A percentile compares a stretch with the other conserved stretches of the same genome.
Conservation (phyloP, 2,888 invertebrate species). For the Phorcus lineatus region DNA sequence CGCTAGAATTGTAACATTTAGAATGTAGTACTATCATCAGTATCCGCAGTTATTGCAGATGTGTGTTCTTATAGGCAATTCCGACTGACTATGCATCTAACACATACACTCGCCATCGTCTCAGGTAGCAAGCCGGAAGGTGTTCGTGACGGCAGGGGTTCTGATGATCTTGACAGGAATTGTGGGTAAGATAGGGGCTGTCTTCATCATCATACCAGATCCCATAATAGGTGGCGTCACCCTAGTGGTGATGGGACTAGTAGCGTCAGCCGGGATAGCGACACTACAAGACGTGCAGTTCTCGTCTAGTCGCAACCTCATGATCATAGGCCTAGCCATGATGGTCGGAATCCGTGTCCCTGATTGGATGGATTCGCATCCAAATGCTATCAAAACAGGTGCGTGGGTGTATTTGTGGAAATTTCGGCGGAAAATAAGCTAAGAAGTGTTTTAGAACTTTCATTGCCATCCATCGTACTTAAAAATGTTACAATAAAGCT, state of each 20-base stretch:
- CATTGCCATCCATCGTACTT: no score
- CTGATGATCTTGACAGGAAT: constrained; percentile 75
- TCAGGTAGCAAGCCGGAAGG: constrained; percentile 75
- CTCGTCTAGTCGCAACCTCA: constrained; percentile 89
- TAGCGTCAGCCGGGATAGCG: constrained; percentile 71
- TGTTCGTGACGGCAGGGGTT: constrained; percentile 75
- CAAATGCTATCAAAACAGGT: constrained; percentile 65
- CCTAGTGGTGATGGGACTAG: constrained; percentile 69
- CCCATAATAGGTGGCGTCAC: constrained; percentile 76
- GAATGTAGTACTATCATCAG: no score
- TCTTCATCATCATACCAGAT: constrained; percentile 77
- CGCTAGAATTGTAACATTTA: no score
- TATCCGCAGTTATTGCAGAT: no score
- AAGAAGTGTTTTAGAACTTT: no score
- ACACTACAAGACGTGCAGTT: constrained; percentile 81
- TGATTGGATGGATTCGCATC: constrained; percentile 56
- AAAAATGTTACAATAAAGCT: no score
- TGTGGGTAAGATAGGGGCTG: constrained; percentile 76
- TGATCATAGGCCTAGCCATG: constrained; percentile 90
- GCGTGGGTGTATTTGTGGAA: neutral
- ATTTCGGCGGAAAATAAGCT: no score
- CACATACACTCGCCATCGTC: neutral
- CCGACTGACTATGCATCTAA: no score
- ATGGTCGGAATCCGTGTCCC: constrained; percentile 85
- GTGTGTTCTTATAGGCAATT: no score